Evolutionary conservation across 2,888 invertebrate species (phyloP).

Genomic region (Drosophila vallismaia): DNA sequence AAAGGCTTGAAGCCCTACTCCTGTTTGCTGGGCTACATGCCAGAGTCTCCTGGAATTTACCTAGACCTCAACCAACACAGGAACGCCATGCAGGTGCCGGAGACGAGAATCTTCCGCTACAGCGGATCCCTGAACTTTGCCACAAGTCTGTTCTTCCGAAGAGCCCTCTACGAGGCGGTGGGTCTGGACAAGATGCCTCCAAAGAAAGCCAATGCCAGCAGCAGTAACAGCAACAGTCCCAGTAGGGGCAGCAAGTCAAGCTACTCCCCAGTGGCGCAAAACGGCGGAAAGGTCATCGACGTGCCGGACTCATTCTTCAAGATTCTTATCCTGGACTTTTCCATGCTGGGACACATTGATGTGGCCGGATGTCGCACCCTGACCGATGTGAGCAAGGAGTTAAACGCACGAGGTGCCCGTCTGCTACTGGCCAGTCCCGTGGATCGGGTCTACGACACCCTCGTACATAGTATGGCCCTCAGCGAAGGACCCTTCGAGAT

Average conservation of each 20-base stretch:
- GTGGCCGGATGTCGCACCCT: slow-evolving; percentile 87
- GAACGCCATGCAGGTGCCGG: slow-evolving; percentile 86
- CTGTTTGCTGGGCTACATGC: slow-evolving; percentile 87
- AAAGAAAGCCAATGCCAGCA: slow-evolving; percentile 1
- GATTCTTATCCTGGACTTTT: slow-evolving; percentile 86
- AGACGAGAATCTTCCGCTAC: slow-evolving; percentile 89
- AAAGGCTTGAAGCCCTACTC: slow-evolving; percentile 87
- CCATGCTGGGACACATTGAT: slow-evolving; percentile 87
- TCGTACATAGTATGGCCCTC: slow-evolving; percentile 82
- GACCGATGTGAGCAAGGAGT: slow-evolving; percentile 85
- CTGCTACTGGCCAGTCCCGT: slow-evolving; percentile 86
- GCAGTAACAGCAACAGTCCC: slow-evolving; percentile 24
- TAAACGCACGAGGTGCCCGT: slow-evolving; percentile 85
- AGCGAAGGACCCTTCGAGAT: slow-evolving; percentile 84
- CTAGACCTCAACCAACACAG: slow-evolving; percentile 87
- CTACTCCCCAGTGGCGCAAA: slow-evolving; percentile 62
- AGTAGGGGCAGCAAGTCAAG: slow-evolving; percentile 30
- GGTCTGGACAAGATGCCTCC: slow-evolving; percentile 81
- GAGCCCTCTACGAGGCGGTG: slow-evolving; percentile 85
- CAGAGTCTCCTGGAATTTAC: slow-evolving; percentile 87
- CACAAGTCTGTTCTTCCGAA: slow-evolving; percentile 86
- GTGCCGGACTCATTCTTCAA: slow-evolving; percentile 59
- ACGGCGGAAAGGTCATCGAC: slow-evolving; percentile 41
- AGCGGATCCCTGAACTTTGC: slow-evolving; percentile 89
- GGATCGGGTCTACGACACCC: slow-evolving; percentile 83